phyloP scores from a whole-genome alignment of 2,797 vertebrate genomes.

The Adrianichthys oophorus region DNA sequence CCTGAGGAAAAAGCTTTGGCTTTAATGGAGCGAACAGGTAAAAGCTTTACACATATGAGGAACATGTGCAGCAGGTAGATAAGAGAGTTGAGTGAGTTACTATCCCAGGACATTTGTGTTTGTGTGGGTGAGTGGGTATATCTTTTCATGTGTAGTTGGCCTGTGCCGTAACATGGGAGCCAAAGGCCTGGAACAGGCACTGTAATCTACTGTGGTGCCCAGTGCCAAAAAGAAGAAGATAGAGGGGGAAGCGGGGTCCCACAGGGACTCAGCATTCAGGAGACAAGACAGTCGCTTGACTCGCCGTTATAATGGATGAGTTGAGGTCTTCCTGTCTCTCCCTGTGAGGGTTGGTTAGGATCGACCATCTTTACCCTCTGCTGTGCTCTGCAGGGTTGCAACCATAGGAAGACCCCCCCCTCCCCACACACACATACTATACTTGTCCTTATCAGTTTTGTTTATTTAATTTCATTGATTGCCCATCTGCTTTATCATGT shows the following conservation, averaged over 20 bases:
- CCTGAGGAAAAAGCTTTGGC: slow-evolving; percentile 69
- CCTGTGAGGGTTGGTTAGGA: slow-evolving; percentile 57
- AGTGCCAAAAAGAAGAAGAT: slow-evolving; percentile 44
- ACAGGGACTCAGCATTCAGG: slow-evolving; percentile 69
- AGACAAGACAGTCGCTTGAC: slow-evolving; percentile 75
- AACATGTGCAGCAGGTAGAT: slow-evolving; percentile 81
- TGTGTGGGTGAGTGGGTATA: slow-evolving; percentile 27
- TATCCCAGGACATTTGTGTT: slow-evolving; percentile 47
- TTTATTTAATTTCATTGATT: slow-evolving; percentile 68
- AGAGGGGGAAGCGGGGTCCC: slow-evolving; percentile 31
- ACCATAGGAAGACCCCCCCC: slow-evolving; percentile 36
- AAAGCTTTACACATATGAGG: slow-evolving; percentile 73
- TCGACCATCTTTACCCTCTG: slow-evolving; percentile 50
- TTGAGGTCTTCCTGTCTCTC: slow-evolving; percentile 59
- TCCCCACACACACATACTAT: slow-evolving; percentile 24
- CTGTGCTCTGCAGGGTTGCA: slow-evolving; percentile 49
- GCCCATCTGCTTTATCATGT: slow-evolving; percentile 54
- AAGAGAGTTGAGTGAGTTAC: slow-evolving; percentile 63
- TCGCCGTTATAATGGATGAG: slow-evolving; percentile 76
- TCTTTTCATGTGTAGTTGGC: slow-evolving; percentile 48
- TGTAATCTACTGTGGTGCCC: slow-evolving; percentile 53
- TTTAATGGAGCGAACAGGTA: slow-evolving; percentile 72
- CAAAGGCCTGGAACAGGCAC: slow-evolving; percentile 60
- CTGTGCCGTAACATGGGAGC: slow-evolving; percentile 48
- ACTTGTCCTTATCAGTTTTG: slow-evolving; percentile 46